Percentiles rank a stretch among this genome's conserved stretches.
phyloP scores from a whole-genome alignment of 2,797 vertebrate genomes.

The Xiphophorus birchmanni region DNA sequence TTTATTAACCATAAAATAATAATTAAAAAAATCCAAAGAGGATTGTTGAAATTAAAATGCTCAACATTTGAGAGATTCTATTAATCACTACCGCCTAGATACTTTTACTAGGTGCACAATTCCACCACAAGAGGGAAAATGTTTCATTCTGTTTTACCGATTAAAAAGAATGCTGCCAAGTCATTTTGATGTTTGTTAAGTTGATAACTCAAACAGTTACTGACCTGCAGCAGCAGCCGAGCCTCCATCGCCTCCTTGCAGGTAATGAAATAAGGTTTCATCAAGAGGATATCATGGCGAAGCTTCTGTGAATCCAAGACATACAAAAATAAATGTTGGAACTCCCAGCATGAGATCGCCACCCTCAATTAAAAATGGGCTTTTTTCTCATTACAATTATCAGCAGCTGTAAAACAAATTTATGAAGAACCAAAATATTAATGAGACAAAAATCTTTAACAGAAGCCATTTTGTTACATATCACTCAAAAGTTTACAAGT shows the following conservation, averaged over 20 bases:
- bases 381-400: neutral
- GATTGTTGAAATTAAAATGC: neutral
- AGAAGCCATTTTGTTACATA: neutral
- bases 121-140: constrained; percentile 39
- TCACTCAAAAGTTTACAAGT: neutral
- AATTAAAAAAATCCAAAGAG: neutral
- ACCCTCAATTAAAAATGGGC: neutral
- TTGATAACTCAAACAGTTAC: constrained; percentile 16
- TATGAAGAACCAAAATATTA: neutral
- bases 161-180: neutral
- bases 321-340: neutral
- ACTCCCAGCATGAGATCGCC: neutral
- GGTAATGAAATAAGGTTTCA: constrained; percentile 98
- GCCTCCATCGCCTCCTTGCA: constrained; percentile 98
- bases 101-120: neutral
- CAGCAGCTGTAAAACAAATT: neutral
- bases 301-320: constrained; percentile 84
- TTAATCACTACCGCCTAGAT: neutral
- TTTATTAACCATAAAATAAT: neutral
- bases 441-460: neutral
- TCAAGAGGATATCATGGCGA: constrained; percentile 95
- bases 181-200: neutral
- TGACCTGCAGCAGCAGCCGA: constrained; percentile 91
- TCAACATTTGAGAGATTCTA: neutral
- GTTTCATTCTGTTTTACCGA: constrained; percentile 12